phyloP scores from a whole-genome alignment of 2,888 invertebrate species.

The Thera obeliscata region DNA sequence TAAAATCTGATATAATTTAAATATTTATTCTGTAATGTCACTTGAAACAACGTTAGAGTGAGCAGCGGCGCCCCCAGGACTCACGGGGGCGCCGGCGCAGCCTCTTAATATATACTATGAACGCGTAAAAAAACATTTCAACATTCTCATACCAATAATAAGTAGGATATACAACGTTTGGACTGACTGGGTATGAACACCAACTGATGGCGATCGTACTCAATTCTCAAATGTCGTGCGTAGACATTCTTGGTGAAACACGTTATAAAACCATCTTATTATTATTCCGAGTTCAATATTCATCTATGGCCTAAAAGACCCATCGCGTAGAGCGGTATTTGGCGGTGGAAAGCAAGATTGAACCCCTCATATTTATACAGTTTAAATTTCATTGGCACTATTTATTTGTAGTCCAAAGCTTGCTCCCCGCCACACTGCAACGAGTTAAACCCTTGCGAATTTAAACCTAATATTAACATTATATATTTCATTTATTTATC shows the following conservation, averaged over 20 bases:
- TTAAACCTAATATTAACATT: constrained; percentile 20
- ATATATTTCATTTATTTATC: constrained; percentile 49
- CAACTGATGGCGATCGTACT: constrained; percentile 1
- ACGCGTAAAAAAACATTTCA: constrained; percentile 81
- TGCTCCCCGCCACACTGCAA: constrained; percentile 26
- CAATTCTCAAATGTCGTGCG: neutral
- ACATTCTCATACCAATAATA: constrained; percentile 54
- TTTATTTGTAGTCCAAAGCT: constrained; percentile 21
- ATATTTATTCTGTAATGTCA: constrained; percentile 84
- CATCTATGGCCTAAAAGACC: constrained; percentile 29
- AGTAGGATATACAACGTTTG: constrained; percentile 21
- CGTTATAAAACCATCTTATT: constrained; percentile 27
- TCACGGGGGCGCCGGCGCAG: constrained; percentile 71
- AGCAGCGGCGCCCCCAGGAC: constrained; percentile 74
- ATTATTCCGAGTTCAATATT: constrained; percentile 22
- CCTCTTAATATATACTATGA: constrained; percentile 70
- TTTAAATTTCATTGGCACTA: constrained; percentile 34
- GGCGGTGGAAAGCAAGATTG: constrained; percentile 26
- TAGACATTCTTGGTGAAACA: neutral
- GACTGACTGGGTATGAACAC: neutral
- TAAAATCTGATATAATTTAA: constrained; percentile 75
- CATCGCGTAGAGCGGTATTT: constrained; percentile 16
- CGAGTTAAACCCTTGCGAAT: constrained; percentile 33
- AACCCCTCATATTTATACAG: constrained; percentile 16
- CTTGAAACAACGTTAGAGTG: constrained; percentile 76